Conservation (phyloP, 2,797 vertebrate genomes). For the Sebastiscus albofasciatus region DNA sequence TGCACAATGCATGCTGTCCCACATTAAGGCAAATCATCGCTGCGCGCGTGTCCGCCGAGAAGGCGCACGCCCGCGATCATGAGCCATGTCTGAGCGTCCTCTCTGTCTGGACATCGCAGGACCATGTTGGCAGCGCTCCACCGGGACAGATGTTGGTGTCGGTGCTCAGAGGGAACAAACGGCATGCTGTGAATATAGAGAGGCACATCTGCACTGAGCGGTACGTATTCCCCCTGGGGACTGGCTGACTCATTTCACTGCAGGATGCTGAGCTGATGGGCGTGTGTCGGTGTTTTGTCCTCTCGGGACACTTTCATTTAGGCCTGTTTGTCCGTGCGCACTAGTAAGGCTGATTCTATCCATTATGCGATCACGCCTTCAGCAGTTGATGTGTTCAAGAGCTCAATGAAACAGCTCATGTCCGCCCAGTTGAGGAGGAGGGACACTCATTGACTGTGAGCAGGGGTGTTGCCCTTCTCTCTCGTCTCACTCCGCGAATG, state of each 20-base stretch:
- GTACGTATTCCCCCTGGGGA: too few relatives aligned
- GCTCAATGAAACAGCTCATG: background rate
- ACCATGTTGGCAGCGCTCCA: background rate
- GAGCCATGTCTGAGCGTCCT: background rate
- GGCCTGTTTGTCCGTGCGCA: background rate
- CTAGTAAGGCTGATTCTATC: too few relatives aligned
- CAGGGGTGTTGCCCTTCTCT: background rate
- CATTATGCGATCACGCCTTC: too few relatives aligned
- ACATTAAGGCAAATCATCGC: too few relatives aligned
- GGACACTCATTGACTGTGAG: background rate
- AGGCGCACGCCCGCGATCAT: background rate
- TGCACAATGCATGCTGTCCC: too few relatives aligned
- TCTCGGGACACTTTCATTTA: background rate
- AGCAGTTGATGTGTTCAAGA: too few relatives aligned
- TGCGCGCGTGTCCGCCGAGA: background rate
- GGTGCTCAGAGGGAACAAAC: background rate
- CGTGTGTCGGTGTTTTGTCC: background rate
- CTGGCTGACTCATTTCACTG: background rate
- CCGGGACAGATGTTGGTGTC: background rate
- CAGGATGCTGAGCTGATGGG: background rate
- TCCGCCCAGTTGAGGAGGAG: background rate
- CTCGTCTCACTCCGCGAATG: background rate
- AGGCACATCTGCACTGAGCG: too few relatives aligned
- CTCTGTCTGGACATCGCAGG: background rate
- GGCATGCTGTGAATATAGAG: too few relatives aligned